A percentile compares a stretch with the other conserved stretches of the same genome.
Conservation (phyloP, 2,888 invertebrate genomes). For the Hemistola chrysoprasaria region DNA sequence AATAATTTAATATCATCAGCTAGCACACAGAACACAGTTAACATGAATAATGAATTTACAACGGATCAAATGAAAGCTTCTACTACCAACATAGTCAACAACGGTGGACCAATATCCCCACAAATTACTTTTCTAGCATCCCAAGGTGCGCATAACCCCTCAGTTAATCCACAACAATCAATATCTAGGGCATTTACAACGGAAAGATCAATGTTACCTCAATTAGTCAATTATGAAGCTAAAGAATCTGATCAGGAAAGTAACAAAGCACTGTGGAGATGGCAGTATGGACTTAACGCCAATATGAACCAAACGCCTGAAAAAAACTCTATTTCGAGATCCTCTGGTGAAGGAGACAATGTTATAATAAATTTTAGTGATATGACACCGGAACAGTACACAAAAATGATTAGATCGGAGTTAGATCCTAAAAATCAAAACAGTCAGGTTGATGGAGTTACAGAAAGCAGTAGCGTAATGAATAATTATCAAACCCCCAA, state of each 20-base stretch:
- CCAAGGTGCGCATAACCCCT: slow-evolving; percentile 69
- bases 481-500: slow-evolving; percentile 20
- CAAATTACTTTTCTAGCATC: slow-evolving; percentile 76
- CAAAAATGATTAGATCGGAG: slow-evolving; percentile 60
- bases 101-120: slow-evolving; percentile 60
- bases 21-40: slow-evolving; percentile 55
- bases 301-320: slow-evolving; percentile 52
- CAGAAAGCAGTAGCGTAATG: slow-evolving; percentile 15
- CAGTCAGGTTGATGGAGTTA: slow-evolving; percentile 26
- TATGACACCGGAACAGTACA: slow-evolving; percentile 70
- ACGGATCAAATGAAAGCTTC: slow-evolving; percentile 51
- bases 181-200: slow-evolving; percentile 55
- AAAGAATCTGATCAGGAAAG: slow-evolving; percentile 62
- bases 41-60: slow-evolving; percentile 51
- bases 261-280: slow-evolving; percentile 69
- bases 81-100: slow-evolving; percentile 53
- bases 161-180: slow-evolving; percentile 50
- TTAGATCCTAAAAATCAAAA: slow-evolving; percentile 37
- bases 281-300: slow-evolving; percentile 69
- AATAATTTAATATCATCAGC: slow-evolving; percentile 57
- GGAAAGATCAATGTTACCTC: slow-evolving; percentile 65
- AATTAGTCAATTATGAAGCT: slow-evolving; percentile 69
- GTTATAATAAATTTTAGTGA: slow-evolving; percentile 70
- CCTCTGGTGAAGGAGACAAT: slow-evolving; percentile 64
- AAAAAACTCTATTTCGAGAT: slow-evolving; percentile 71